A percentile compares a stretch with the other conserved stretches of the same genome.
Conservation (phyloP, 1,140 invertebrate species). For the Xylocopa sonorina region DNA sequence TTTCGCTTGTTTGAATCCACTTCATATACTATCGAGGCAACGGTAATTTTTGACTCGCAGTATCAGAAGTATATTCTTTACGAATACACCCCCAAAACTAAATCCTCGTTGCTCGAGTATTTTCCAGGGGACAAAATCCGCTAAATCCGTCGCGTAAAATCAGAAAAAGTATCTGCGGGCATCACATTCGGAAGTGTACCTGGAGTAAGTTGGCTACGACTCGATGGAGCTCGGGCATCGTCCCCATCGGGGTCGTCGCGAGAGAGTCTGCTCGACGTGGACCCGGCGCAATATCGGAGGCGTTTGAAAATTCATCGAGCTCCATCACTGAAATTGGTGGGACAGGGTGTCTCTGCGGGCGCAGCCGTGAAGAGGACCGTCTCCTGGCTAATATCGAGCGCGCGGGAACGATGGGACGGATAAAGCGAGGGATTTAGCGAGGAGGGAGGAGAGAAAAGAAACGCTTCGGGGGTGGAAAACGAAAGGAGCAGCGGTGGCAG, state of each 20-base stretch:
- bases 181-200: too few relatives aligned
- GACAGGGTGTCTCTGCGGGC: slow-evolving; percentile 14
- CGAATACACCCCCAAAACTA: too few relatives aligned
- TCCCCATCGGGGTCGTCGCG: too few relatives aligned
- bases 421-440: slow-evolving; percentile 36
- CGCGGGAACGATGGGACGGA: not conserved
- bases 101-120: too few relatives aligned
- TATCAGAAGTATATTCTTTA: too few relatives aligned
- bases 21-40: too few relatives aligned
- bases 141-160: too few relatives aligned
- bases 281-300: slow-evolving; percentile 14
- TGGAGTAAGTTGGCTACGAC: not conserved
- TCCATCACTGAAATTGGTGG: slow-evolving; percentile 39
- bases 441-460: not conserved
- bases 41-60: too few relatives aligned
- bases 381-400: slow-evolving; percentile 26
- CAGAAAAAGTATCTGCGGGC: too few relatives aligned
- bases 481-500: slow-evolving; percentile 11
- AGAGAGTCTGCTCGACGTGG: not conserved
- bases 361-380: slow-evolving; percentile 10
- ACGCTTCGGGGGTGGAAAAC: not conserved
- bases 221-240: too few relatives aligned
- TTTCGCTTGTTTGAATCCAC: too few relatives aligned
- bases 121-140: too few relatives aligned
- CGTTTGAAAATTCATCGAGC: slow-evolving; percentile 49